phyloP scores from a whole-genome alignment of 1,140 invertebrate genomes.

The Leptonema lineaticorne region DNA sequence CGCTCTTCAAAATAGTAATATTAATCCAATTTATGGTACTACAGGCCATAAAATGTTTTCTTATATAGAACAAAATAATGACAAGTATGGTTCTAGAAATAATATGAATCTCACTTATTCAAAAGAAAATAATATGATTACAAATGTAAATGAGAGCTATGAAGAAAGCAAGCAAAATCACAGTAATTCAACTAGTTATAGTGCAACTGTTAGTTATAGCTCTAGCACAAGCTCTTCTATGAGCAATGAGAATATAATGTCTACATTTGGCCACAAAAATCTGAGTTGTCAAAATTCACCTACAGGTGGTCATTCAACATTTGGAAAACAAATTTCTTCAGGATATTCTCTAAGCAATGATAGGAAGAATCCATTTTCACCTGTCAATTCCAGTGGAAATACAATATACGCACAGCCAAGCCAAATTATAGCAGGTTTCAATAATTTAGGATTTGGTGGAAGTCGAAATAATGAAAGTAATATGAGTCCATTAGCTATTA shows the following conservation, averaged over 20 bases:
- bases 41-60: conserved; percentile 47
- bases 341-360: conserved; percentile 21
- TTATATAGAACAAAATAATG: conserved; percentile 42
- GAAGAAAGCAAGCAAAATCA: conserved; percentile 24
- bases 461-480: conserved; percentile 42
- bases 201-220: conserved; percentile 38
- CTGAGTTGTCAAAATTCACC: conserved; percentile 16
- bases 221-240: conserved; percentile 35
- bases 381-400: conserved; percentile 41
- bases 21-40: conserved; percentile 56
- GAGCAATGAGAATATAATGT: conserved; percentile 34
- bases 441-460: conserved; percentile 44
- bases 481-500: conserved; percentile 52
- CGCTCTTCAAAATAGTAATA: conserved; percentile 47
- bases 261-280: conserved; percentile 38
- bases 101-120: conserved; percentile 45
- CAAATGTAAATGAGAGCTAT: conserved; percentile 43
- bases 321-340: conserved; percentile 20
- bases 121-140: conserved; percentile 47
- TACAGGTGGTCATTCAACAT: conserved; percentile 23
- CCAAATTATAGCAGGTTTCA: conserved; percentile 51
- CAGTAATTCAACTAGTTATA: conserved; percentile 31
- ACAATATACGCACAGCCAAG: conserved; percentile 58
- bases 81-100: conserved; percentile 45
- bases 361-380: conserved; percentile 36